Conservation (phyloP, 2,888 invertebrate species). For the Nomada hirtipes region DNA sequence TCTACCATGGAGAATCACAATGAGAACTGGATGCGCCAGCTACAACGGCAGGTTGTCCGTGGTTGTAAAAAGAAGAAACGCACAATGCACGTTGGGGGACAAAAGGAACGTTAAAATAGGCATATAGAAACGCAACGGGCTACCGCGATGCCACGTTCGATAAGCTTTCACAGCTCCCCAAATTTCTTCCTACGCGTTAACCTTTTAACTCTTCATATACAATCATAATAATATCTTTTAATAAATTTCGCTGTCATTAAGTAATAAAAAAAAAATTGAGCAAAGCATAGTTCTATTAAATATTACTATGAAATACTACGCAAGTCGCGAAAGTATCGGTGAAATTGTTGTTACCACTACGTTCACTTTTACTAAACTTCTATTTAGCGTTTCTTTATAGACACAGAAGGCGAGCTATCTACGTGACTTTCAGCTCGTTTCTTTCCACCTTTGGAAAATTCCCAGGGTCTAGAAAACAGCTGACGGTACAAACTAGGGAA, state of each 20-base stretch:
- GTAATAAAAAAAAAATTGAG: no score
- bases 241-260: no score
- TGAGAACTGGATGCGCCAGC: conserved; percentile 26
- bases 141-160: conserved; percentile 7
- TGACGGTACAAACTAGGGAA: conserved; percentile 18
- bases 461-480: conserved; percentile 49
- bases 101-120: conserved; percentile 31
- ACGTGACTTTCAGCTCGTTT: background rate
- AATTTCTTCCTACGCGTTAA: background rate
- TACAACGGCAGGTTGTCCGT: conserved; percentile 25
- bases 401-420: background rate
- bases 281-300: no score
- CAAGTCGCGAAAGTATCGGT: no score
- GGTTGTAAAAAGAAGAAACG: conserved; percentile 42
- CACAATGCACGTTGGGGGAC: conserved; percentile 22
- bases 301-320: no score
- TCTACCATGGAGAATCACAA: conserved; percentile 39
- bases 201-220: no score
- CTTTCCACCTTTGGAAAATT: conserved; percentile 24
- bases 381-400: background rate
- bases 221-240: no score
- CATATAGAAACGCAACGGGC: conserved; percentile 9
- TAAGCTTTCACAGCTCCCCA: background rate
- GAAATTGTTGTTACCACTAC: no score
- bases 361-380: background rate